Evolutionary conservation across 2,888 invertebrate genomes (phyloP).

Genomic region (Cephalotes varians): DNA sequence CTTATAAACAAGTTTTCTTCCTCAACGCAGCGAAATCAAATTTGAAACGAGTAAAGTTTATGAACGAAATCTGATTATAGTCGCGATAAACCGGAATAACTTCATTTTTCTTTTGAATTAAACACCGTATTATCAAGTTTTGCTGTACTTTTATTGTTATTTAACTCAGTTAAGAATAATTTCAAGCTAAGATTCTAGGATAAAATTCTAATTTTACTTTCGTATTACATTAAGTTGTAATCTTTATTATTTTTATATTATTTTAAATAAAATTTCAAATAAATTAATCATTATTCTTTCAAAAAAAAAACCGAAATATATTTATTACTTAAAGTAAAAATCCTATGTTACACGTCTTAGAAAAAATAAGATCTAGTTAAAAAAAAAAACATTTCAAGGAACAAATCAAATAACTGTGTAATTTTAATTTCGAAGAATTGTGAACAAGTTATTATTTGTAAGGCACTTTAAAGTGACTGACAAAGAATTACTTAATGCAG

Average conservation of each 20-base stretch:
- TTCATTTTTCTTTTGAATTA: background rate
- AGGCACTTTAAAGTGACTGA: background rate
- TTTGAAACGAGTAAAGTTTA: constrained; percentile 18
- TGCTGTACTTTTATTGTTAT: background rate
- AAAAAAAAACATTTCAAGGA: background rate
- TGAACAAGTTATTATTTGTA: background rate
- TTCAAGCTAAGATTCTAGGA: background rate
- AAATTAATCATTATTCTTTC: background rate
- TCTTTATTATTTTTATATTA: background rate
- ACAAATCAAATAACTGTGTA: background rate
- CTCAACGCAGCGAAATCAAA: constrained; percentile 15
- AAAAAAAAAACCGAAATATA: background rate
- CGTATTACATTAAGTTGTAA: background rate
- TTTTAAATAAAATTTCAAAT: background rate
- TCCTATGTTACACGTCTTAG: background rate
- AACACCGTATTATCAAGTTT: background rate
- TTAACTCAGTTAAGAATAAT: background rate
- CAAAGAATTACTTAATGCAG: background rate
- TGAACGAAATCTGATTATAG: constrained; percentile 1
- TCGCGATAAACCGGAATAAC: constrained; percentile 2
- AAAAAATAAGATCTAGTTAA: background rate
- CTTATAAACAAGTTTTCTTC: constrained; percentile 6
- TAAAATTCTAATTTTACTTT: background rate
- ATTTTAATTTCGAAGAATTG: background rate
- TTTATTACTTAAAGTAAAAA: background rate